Conservation (phyloP, 2,113 vertebrate species). For the Cyanocitta stelleri region DNA sequence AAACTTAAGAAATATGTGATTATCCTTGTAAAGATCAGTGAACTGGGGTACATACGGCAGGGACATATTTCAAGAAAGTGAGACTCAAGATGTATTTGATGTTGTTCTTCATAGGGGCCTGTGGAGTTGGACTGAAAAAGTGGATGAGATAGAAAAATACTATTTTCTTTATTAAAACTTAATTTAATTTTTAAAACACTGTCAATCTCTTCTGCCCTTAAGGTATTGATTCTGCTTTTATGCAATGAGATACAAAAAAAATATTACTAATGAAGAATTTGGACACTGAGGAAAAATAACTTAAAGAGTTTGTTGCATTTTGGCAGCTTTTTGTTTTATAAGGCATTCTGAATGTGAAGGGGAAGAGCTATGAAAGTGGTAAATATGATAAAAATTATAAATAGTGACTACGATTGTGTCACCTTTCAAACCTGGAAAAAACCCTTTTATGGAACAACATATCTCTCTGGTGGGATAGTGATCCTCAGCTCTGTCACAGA, state of each 20-base stretch:
- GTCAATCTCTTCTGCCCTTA: background rate
- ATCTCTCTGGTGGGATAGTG: background rate
- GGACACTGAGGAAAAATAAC: background rate
- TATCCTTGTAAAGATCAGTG: background rate
- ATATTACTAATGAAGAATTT: background rate
- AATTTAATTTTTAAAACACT: background rate
- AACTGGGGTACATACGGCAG: background rate
- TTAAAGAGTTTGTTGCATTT: background rate
- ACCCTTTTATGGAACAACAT: rapidly evolving
- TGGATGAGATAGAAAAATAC: background rate
- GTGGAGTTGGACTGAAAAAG: background rate
- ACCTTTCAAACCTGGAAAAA: background rate
- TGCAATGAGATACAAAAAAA: background rate
- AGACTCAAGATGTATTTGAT: background rate
- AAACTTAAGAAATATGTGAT: background rate
- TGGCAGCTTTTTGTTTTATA: background rate
- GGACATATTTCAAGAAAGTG: background rate
- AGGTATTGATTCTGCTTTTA: background rate
- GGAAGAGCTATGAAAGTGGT: background rate
- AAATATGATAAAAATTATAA: background rate
- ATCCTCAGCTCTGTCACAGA: background rate
- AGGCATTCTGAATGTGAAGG: background rate
- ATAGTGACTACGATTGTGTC: background rate
- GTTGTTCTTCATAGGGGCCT: background rate
- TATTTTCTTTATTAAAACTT: background rate